phyloP scores from a whole-genome alignment of 2,888 invertebrate genomes.

The Alloplasta piceator region DNA sequence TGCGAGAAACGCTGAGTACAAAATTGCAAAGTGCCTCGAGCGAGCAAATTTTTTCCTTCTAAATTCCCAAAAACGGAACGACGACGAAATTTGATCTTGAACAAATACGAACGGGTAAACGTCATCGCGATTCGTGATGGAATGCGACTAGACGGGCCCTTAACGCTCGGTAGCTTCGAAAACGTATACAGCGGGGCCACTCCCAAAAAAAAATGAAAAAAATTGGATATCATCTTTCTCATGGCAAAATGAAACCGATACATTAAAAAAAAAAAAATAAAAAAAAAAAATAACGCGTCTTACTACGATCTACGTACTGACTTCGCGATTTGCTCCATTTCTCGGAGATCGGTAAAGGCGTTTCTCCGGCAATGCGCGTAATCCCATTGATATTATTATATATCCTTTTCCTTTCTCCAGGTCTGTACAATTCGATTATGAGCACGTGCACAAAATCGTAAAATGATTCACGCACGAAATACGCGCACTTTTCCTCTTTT shows the following conservation, averaged over 20 bases:
- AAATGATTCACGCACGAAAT: slow-evolving; percentile 42
- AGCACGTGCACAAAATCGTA: slow-evolving; percentile 23
- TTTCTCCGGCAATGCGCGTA: slow-evolving; percentile 64
- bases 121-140: slow-evolving; percentile 35
- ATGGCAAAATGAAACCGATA: slow-evolving; percentile 16
- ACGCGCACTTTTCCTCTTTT: slow-evolving; percentile 26
- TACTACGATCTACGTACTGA: slow-evolving; percentile 68
- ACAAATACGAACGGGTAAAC: slow-evolving; percentile 23
- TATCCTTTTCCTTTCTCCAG: slow-evolving; percentile 54
- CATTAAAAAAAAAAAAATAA: slow-evolving; percentile 13
- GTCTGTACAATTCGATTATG: slow-evolving; percentile 6
- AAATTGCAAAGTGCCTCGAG: not conserved
- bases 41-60: not conserved
- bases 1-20: too few relatives aligned
- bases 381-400: slow-evolving; percentile 68
- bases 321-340: slow-evolving; percentile 68
- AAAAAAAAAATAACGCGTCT: slow-evolving; percentile 9
- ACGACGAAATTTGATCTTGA: not conserved
- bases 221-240: not conserved
- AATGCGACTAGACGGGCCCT: slow-evolving; percentile 20
- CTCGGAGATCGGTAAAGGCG: slow-evolving; percentile 58
- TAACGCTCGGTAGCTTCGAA: not conserved
- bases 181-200: slow-evolving; percentile 33
- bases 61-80: not conserved
- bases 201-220: slow-evolving; percentile 34